phyloP scores from a whole-genome alignment of 2,888 invertebrate species.

The Eustalomyia histrio region DNA sequence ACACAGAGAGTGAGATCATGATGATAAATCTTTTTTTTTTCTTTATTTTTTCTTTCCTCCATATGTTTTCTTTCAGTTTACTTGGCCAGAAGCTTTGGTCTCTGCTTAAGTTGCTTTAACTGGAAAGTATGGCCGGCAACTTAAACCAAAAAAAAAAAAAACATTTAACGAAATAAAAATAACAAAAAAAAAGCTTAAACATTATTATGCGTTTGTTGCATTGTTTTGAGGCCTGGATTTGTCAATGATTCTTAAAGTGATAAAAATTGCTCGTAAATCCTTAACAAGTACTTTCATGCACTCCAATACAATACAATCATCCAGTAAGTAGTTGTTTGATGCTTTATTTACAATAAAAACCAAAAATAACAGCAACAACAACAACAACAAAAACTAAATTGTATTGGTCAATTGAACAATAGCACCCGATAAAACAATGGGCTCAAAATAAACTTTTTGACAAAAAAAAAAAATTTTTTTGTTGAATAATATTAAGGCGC shows the following conservation, averaged over 20 bases:
- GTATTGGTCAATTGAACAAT: constrained; percentile 52
- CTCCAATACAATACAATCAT: constrained; percentile 39
- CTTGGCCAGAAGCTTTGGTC: background rate
- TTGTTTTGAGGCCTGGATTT: constrained; percentile 76
- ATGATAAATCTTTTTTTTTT: constrained; percentile 60
- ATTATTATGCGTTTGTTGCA: constrained; percentile 59
- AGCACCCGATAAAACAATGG: constrained; percentile 33
- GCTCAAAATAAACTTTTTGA: too few species aligned
- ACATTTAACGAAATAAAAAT: constrained; percentile 33
- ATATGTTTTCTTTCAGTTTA: constrained; percentile 36
- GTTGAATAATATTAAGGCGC: too few species aligned
- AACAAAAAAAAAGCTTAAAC: constrained; percentile 42
- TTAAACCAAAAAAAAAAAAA: constrained; percentile 20
- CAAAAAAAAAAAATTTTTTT: too few species aligned
- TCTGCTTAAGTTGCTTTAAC: background rate
- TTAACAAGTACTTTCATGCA: constrained; percentile 73
- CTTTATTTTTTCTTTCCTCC: constrained; percentile 13
- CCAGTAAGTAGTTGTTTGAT: constrained; percentile 11
- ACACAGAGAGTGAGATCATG: constrained; percentile 58
- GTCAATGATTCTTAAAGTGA: constrained; percentile 79
- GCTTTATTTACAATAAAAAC: constrained; percentile 38
- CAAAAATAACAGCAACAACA: background rate
- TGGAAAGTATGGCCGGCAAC: constrained; percentile 25
- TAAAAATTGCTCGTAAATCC: constrained; percentile 80
- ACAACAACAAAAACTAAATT: background rate